Conservation (phyloP, 2,888 invertebrate species). For the Acleris literana region DNA sequence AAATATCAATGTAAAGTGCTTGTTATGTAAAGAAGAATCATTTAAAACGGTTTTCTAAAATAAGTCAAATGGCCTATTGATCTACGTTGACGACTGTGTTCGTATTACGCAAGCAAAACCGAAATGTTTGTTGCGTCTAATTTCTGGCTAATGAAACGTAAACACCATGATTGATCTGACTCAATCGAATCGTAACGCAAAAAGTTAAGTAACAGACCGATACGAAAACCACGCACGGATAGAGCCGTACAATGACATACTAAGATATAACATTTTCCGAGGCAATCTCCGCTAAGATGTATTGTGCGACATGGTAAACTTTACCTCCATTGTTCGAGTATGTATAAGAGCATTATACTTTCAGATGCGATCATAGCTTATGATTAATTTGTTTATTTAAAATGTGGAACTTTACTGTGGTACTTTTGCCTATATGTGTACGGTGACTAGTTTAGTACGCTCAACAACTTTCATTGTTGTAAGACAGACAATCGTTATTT, state of each 20-base stretch:
- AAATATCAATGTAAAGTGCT: no score
- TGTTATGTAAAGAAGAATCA: no score
- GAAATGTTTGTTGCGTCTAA: constrained; percentile 18
- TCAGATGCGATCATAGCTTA: background rate
- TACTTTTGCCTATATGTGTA: no score
- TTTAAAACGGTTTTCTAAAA: no score
- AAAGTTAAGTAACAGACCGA: constrained; percentile 1
- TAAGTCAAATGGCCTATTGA: no score
- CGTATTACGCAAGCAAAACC: background rate
- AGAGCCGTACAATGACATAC: constrained; percentile 8
- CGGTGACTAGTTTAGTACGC: no score
- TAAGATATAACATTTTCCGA: constrained; percentile 3
- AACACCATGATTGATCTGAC: constrained; percentile 30
- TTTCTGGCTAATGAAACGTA: constrained; percentile 34
- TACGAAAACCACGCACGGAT: constrained; percentile 20
- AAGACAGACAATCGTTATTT: no score
- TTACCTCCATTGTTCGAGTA: background rate
- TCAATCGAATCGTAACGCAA: constrained; percentile 12
- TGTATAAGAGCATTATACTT: background rate
- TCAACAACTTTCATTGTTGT: no score
- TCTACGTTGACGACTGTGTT: no score
- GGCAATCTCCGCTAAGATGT: constrained; percentile 3
- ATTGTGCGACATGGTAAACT: constrained; percentile 3
- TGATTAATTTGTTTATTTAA: constrained; percentile 2
- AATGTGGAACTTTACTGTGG: background rate